Percentiles rank a stretch among this genome's conserved stretches.
Evolutionary conservation across 2,113 vertebrate species (phyloP).

Genomic region (Zosterops japonicus): DNA sequence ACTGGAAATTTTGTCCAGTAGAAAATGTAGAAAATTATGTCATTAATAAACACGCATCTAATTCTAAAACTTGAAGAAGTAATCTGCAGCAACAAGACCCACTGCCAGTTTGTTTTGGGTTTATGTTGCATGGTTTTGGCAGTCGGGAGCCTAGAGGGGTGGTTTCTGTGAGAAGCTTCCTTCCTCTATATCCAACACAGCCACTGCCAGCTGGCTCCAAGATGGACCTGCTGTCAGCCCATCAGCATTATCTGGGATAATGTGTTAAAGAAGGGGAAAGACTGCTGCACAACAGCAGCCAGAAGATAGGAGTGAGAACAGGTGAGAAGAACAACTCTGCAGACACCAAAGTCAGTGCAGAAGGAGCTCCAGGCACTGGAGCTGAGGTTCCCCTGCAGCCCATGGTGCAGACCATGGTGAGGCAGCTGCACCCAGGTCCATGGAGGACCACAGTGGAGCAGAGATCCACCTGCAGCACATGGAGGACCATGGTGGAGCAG

Average conservation of each 20-base stretch:
- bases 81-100: not conserved
- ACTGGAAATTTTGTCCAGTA: not conserved
- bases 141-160: accelerated
- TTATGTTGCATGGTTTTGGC: accelerated
- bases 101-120: not conserved
- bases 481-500: accelerated
- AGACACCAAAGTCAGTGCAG: not conserved
- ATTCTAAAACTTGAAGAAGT: not conserved
- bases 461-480: not conserved
- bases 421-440: not conserved
- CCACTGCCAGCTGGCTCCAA: not conserved
- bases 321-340: not conserved
- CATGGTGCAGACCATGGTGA: accelerated
- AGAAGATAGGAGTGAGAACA: not conserved
- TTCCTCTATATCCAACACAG: not conserved
- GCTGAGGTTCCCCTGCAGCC: not conserved
- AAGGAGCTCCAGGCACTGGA: accelerated
- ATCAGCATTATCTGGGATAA: not conserved
- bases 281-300: not conserved
- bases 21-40: not conserved
- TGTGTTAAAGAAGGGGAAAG: not conserved
- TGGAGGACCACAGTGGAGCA: accelerated
- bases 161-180: not conserved
- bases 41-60: not conserved
- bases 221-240: accelerated